phyloP scores from a whole-genome alignment of 1,140 invertebrate species.

The Brachionus calyciflorus region DNA sequence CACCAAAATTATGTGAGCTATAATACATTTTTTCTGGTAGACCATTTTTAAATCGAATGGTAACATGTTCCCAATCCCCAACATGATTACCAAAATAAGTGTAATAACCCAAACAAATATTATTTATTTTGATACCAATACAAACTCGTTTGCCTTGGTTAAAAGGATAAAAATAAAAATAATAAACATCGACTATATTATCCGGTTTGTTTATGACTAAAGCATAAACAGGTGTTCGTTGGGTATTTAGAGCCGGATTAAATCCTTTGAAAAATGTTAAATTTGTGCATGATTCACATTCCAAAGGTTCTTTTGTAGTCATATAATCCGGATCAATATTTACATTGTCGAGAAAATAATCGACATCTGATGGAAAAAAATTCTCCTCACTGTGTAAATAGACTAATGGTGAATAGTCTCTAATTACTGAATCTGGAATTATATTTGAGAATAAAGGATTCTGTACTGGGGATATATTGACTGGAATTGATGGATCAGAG shows the following conservation, averaged over 20 bases:
- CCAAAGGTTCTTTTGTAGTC: not conserved
- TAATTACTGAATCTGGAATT: not conserved
- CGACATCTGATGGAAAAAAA: constrained; percentile 27
- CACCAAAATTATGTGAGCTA: constrained; percentile 30
- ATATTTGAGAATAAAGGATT: not conserved
- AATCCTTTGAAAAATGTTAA: constrained; percentile 8
- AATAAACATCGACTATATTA: constrained; percentile 17
- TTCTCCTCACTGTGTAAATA: constrained; percentile 8
- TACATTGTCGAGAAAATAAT: constrained; percentile 23
- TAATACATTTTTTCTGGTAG: not conserved
- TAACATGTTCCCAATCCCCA: constrained; percentile 37
- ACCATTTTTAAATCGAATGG: constrained; percentile 13
- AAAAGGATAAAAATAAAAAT: constrained; percentile 41
- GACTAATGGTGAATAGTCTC: constrained; percentile 3
- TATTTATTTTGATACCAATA: constrained; percentile 24
- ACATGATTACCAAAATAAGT: constrained; percentile 23
- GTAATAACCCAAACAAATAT: not conserved
- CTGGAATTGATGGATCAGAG: not conserved
- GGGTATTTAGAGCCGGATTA: not conserved
- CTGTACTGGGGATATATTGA: not conserved
- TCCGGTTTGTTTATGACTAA: constrained; percentile 14
- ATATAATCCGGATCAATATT: not conserved
- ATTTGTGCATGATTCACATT: constrained; percentile 37
- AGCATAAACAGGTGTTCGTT: constrained; percentile 4
- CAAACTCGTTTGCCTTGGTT: constrained; percentile 8